Evolutionary conservation across 2,888 invertebrate species (phyloP), one percentile per base, ranked within the genome.

Genomic region (Lasius fuliginosus): DNA sequence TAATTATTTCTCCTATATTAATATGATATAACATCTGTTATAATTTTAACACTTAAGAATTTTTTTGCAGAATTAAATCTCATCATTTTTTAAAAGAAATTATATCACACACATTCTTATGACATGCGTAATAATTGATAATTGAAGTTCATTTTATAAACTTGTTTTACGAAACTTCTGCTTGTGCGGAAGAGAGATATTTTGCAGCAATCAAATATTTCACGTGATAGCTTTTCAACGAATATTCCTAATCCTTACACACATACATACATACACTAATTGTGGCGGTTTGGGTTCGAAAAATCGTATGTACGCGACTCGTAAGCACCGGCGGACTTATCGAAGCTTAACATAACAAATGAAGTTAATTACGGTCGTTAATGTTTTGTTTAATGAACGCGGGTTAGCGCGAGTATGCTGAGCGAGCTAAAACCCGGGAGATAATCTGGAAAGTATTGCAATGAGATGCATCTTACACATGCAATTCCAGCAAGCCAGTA

Each of bases 311-410:
- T 33, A 33, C 23, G 1, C 46, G 36, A 18, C 69, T 36, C 15
- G 56, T 46, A 60, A 74, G 58, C 33, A 85, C 85, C 69, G 65
- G 56, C 68, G 69, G 62, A 83, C 87, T 90, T 85, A 88, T 89
- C 85, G 84, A 81, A 60, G 75, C 84, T 89, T 88, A 88, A 68
- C 83, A 74, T 74, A 87, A 88, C 65, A 81, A 81, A 81, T 60
- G 79, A 62, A 60, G 73, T 33, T 71, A 81, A 71, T 81, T 81
- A 60, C 49, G n/a, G 5, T 69, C 60, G 42, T 67, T 56, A 79
- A 60, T 18, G 71, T 23, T 81, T 71, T 60, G 49, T 81, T 81
- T 81, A 71, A 81, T 81, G 73, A 71, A 71, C 58, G 73, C 27
- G 27, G 60, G 36, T 81, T 81, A 81, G 18, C 18, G 18, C 42